Base-by-base conservation (phyloP, 2,113 vertebrate genomes). In the Saguinus midas region DNA sequence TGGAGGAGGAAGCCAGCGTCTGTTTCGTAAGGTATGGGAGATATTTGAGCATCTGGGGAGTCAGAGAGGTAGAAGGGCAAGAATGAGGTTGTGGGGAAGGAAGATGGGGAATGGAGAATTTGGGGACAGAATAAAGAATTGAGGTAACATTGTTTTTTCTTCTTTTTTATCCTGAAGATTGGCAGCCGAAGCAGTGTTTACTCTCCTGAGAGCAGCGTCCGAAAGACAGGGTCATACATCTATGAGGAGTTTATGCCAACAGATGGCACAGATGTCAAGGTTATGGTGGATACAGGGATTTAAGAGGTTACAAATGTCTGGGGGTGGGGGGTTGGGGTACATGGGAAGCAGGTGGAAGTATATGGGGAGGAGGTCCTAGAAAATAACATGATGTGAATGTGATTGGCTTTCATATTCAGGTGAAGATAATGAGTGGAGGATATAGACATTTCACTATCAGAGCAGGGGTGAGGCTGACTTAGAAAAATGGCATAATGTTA, bases 161-260 rank as follows among this genome's bases (percentile, higher is more conserved):
- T 58, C 20, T 9, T 95, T 89, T 95, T 86, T 52, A 37, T 92
- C 43, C 55, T 79, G 6, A 98, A 99, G 99, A 99, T 99, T 14
- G 99, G 99, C 91, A 99, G 99, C 97, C 99, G 99, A 48, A 99
- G 99, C 98, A 99, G 99, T 0, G 99, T 99, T 80, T 99, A 99
- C 97, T 99, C 99, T 20, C 99, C 99, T 4, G 99, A 99, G 98
- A 99, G 99, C 99, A 99, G 98, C 0, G 99, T 99, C 96, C 99
- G 99, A 96, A 99, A 99, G 98, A 99, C 99, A 0, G 99, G 99
- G 20, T 99, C 99, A 0, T 99, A 99, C 98, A 99, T 99, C 97
- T 99, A 99, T 40, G 99, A 99, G 97, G 99, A 99, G 95, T 99
- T 99, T 98, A 99, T 99, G 99, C 99, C 99, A 21, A 99, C 99